A percentile compares a stretch with the other conserved stretches of the same genome.
phyloP scores from a whole-genome alignment of 2,113 vertebrate species.

The Sorex araneus region DNA sequence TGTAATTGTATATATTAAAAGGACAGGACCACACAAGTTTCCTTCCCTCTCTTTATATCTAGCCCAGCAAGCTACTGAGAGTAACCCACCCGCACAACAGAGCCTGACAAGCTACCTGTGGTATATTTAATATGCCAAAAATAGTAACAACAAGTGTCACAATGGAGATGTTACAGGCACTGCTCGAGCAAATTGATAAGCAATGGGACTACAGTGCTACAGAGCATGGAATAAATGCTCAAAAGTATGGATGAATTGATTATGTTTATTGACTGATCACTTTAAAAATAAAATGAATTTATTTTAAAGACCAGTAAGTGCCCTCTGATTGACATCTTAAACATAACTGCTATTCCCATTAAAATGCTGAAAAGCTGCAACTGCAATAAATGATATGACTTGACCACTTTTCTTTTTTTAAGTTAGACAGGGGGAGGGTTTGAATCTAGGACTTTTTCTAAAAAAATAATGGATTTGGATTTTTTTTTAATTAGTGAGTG shows the following conservation, averaged over 20 bases:
- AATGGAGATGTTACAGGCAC: too few species aligned
- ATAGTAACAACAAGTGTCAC: too few species aligned
- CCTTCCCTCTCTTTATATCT: background rate
- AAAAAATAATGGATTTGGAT: too few species aligned
- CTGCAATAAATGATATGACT: background rate
- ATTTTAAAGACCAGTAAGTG: slow-evolving; percentile 7
- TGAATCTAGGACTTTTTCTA: background rate
- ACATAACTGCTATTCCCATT: background rate
- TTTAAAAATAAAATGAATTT: too few species aligned
- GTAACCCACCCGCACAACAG: too few species aligned
- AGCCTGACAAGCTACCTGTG: too few species aligned
- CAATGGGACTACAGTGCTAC: too few species aligned
- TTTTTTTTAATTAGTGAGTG: too few species aligned
- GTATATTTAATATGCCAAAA: too few species aligned
- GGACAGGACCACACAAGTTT: background rate
- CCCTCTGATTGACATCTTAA: background rate
- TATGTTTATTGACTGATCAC: too few species aligned
- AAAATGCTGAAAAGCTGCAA: background rate
- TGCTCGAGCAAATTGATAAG: too few species aligned
- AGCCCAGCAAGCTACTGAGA: too few species aligned
- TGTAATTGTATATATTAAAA: background rate
- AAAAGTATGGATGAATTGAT: background rate
- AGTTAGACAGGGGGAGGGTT: background rate
- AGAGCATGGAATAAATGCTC: background rate
- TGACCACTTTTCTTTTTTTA: background rate